phyloP scores from a whole-genome alignment of 2,113 vertebrate species.

The Morone saxatilis region DNA sequence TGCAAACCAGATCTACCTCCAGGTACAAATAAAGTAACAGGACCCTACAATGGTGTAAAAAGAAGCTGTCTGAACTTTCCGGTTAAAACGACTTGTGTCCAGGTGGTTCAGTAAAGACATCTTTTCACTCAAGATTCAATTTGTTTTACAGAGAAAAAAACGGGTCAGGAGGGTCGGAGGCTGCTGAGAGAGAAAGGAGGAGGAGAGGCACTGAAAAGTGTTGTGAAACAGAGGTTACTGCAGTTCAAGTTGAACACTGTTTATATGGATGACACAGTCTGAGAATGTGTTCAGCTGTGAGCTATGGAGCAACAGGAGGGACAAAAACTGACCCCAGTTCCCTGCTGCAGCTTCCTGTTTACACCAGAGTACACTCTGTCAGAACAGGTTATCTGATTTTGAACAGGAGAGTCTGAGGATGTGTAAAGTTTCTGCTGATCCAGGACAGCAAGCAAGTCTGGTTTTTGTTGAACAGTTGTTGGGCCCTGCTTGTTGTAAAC shows the following conservation, averaged over 20 bases:
- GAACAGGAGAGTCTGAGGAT: no score
- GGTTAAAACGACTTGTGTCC: no score
- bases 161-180: background rate
- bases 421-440: no score
- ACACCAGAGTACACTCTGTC: background rate
- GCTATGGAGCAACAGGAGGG: background rate
- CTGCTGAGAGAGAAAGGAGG: background rate
- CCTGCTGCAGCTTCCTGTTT: background rate
- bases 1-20: no score
- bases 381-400: no score
- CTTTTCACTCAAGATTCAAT: background rate
- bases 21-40: no score
- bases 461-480: no score
- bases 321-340: background rate
- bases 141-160: background rate
- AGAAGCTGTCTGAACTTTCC: no score
- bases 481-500: no score
- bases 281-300: constrained; percentile 34
- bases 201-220: background rate
- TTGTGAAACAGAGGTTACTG: constrained; percentile 53
- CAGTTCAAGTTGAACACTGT: constrained; percentile 49
- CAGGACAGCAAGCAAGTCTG: no score
- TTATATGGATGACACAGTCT: constrained; percentile 4
- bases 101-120: no score
- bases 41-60: no score